Evolutionary conservation across 2,113 vertebrate genomes (phyloP).

Genomic region (Prietella phreatophila): DNA sequence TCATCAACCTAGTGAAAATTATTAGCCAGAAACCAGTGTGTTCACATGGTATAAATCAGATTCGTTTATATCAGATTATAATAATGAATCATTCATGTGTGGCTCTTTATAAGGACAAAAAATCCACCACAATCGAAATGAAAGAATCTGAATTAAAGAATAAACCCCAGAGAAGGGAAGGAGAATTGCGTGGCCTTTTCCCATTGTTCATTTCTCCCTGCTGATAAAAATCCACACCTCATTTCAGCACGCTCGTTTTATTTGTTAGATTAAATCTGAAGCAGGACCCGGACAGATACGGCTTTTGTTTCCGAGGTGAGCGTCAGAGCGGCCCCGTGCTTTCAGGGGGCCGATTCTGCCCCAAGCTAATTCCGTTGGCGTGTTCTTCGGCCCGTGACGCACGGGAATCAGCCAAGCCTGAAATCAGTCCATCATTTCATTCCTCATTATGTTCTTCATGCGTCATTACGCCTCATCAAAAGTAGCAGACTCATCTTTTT

Average conservation of each 20-base stretch:
- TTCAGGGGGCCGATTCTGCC: conserved; percentile 34
- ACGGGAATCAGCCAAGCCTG: conserved; percentile 43
- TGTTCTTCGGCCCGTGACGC: conserved; percentile 29
- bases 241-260: background rate
- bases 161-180: conserved; percentile 36
- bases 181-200: conserved; percentile 18
- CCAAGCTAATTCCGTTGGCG: conserved; percentile 24
- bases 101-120: background rate
- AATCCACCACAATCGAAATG: background rate
- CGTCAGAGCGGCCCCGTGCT: conserved; percentile 35
- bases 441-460: conserved; percentile 48
- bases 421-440: conserved; percentile 54
- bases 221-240: conserved; percentile 12
- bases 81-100: background rate
- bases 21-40: background rate
- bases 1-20: background rate
- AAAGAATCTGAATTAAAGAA: background rate
- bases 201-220: background rate
- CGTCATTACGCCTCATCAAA: conserved; percentile 49
- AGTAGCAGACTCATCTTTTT: conserved; percentile 44
- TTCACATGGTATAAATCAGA: too few species aligned
- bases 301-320: conserved; percentile 36
- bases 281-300: conserved; percentile 30
- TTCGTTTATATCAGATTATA: too few species aligned
- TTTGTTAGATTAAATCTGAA: conserved; percentile 20